Evolutionary conservation across 2,888 invertebrate genomes (phyloP).

Genomic region (Nezara viridula): DNA sequence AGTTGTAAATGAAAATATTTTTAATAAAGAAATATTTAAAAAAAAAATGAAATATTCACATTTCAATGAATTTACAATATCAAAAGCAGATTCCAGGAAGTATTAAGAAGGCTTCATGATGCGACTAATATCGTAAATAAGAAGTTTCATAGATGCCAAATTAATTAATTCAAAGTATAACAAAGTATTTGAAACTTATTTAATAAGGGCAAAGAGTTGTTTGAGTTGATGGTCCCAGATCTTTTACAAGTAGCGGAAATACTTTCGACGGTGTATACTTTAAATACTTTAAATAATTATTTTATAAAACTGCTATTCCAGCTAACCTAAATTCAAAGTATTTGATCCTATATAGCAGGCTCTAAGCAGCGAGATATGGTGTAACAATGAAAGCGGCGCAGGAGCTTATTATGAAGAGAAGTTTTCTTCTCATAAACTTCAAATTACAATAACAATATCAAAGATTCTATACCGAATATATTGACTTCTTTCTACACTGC

Average conservation of each 20-base stretch:
- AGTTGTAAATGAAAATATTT: no score
- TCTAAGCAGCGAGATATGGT: no score
- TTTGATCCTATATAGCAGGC: not conserved
- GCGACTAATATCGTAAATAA: not conserved
- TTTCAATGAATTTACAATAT: not conserved
- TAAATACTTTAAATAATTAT: not conserved
- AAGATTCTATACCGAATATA: no score
- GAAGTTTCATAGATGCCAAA: not conserved
- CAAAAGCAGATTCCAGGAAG: not conserved
- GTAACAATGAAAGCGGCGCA: no score
- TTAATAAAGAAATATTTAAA: no score
- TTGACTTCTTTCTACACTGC: no score
- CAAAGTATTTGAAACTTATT: not conserved
- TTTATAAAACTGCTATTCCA: not conserved
- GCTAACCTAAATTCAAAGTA: not conserved
- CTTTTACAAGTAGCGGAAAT: not conserved
- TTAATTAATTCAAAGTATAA: not conserved
- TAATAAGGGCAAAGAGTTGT: not conserved
- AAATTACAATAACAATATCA: no score
- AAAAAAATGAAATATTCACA: no score
- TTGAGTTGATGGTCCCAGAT: not conserved
- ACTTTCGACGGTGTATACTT: not conserved
- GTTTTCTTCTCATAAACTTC: no score
- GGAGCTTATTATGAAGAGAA: no score
- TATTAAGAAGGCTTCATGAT: not conserved